Evolutionary conservation across 1,140 invertebrate genomes (phyloP), one percentile per base, ranked within the genome.

Genomic region (Chionoecetes opilio): DNA sequence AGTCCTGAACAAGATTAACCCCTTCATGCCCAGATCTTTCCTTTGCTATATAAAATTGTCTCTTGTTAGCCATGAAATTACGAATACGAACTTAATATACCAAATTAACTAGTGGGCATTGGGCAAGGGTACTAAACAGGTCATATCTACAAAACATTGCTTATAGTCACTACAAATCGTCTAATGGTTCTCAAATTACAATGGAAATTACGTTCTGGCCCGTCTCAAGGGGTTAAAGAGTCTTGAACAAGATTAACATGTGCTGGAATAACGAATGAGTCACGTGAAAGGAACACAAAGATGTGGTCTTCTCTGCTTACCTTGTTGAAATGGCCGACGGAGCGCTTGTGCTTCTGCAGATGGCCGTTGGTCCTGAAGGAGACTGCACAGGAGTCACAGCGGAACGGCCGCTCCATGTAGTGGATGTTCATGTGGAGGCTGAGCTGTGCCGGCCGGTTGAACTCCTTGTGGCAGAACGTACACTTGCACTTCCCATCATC

Each of bases 361-460:
- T 99, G 99, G 6, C 99, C 99, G 97, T 99, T 98, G 0, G 98
- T 99, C 94, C 99, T 97, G 97, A 99, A 99, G 17, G 95, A 95
- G 11, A 96, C 93, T 14, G 94, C 98, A 97, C 99, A 99, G 9
- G 98, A 98, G 96, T 99, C 98, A 97, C 99, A 99, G 94, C 98
- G 98, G 96, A 98, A 99, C 92, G 99, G 99, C 87, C 99, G 97
- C 97, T 99, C 99, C 97, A 99, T 98, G 96, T 99, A 99, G 97
- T 99, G 99, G 96, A 99, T 99, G 97, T 99, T 99, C 97, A 99
- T 98, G 97, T 99, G 99, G 88, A 99, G 97, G 92, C 98, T 98
- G 95, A 99, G 97, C 97, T 99, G 99, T 96, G 98, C 98, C 87
- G 98, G 98, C 97, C 99, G 99, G 91, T 98, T 98, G 97, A 99